Percentiles rank a stretch among this genome's conserved stretches.
These are phyloP conservation scores for Rhizomys pruinosus DNA, from an alignment of 2,113 vertebrate species.

Conservation along the genomic window DNA sequence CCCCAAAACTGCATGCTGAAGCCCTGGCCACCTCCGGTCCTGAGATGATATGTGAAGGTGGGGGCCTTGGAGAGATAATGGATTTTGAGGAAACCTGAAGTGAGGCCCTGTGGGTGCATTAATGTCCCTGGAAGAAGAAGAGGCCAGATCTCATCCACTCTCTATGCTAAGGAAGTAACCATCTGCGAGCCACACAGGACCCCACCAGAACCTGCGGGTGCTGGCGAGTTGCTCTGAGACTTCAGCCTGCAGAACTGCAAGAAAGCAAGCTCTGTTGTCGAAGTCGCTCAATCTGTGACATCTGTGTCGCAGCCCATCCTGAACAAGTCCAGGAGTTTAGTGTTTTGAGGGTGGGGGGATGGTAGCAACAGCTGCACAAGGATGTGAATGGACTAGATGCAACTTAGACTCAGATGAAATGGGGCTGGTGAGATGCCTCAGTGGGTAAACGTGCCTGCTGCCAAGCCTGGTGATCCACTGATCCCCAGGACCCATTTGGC, in stretches of 20 bases:
- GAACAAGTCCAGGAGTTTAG: not conserved
- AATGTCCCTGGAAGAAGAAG: not conserved
- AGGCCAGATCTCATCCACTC: not conserved
- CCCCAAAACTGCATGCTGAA: not conserved
- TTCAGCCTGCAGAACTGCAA: not conserved
- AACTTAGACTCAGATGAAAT: not conserved
- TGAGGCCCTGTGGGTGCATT: not conserved
- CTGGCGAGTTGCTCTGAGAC: not conserved
- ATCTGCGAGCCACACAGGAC: no score
- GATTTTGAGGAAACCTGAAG: not conserved
- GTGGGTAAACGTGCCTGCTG: not conserved
- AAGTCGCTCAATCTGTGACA: not conserved
- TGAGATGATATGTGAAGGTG: not conserved
- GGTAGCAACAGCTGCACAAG: not conserved
- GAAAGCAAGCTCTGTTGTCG: not conserved
- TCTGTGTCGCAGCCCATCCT: not conserved
- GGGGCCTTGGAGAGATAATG: not conserved
- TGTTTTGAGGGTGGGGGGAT: not conserved
- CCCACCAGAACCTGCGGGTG: no score
- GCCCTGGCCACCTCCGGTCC: not conserved
- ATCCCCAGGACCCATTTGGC: not conserved
- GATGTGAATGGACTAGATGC: not conserved
- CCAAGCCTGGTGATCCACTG: not conserved
- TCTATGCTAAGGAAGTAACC: not conserved
- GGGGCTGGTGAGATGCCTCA: not conserved